These are phyloP conservation scores for Kryptolebias ocellatus DNA, from an alignment of 2,797 vertebrate genomes.

Conservation along the genomic window DNA sequence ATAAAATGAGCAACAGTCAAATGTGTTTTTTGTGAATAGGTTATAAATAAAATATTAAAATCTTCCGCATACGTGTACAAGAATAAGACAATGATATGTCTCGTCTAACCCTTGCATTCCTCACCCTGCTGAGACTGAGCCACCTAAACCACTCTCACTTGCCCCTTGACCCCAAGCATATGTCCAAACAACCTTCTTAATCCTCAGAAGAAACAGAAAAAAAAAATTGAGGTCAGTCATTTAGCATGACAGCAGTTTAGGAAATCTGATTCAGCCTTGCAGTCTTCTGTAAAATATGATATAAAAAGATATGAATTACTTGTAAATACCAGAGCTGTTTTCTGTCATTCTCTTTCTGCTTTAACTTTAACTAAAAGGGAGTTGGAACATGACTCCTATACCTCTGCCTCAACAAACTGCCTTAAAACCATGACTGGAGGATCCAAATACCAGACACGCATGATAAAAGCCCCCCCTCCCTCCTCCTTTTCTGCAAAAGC, in stretches of 20 bases:
- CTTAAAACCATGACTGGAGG: conserved; percentile 65
- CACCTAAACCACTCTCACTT: conserved; percentile 48
- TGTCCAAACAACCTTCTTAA: conserved; percentile 76
- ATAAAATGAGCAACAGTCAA: conserved; percentile 18
- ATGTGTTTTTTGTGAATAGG: conserved; percentile 16
- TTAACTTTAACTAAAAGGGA: conserved; percentile 52
- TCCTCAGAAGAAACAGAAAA: conserved; percentile 48
- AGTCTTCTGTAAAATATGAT: conserved; percentile 23
- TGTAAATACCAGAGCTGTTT: conserved; percentile 19
- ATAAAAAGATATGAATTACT: conserved; percentile 7
- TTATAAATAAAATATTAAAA: conserved; percentile 38
- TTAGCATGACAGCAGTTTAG: conserved; percentile 2
- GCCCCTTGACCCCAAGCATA: conserved; percentile 71
- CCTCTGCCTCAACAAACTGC: conserved; percentile 49
- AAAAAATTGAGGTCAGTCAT: conserved; percentile 45
- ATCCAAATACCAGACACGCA: conserved; percentile 74
- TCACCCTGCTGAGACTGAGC: conserved; percentile 65
- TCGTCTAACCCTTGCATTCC: conserved; percentile 75
- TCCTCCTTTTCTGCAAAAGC: conserved; percentile 40
- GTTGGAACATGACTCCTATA: conserved; percentile 50
- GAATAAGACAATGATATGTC: conserved; percentile 38
- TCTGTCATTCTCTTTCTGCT: conserved; percentile 23
- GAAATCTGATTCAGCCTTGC: conserved; percentile 8
- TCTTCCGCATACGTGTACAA: conserved; percentile 16
- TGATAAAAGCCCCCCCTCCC: conserved; percentile 73